Base-by-base conservation (phyloP, 1,140 invertebrate species). In the Drosophila pseudoananassae region DNA sequence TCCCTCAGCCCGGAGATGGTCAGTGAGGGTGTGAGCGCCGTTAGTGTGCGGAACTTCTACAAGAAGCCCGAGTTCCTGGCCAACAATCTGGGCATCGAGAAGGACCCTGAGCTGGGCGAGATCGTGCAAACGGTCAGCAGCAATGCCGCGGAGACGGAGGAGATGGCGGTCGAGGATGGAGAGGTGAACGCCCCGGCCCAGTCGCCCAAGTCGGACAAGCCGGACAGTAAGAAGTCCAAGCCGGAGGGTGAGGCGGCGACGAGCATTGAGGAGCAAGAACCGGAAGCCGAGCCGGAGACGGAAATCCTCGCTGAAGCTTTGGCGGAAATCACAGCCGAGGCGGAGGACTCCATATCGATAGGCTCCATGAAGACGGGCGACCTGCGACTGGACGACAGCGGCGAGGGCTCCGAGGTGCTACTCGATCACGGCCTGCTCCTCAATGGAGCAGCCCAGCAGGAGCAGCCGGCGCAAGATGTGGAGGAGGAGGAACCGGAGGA, bases 21-120 rank as follows among this genome's bases (percentile, higher is more conserved):
- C 1, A 92, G 91, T 46, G 90, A 92, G 33, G 90, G 90, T 1
- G 74, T 92, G n/a, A 88, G 79, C 36, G 85, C 74, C 15, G 89
- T 91, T 4, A 91, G 91, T 43, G 91, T 92, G 2, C 83, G 90
- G 1, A 87, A 92, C 56, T 92, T 92, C 38, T 92, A 92, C 47
- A 90, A 91, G 49, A 91, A 91, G 51, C 90, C 91, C 1, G 87
- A 92, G 49, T 92, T 92, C n/a, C 58, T 92, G 8, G 91, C 90
- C 53, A 92, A 92, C 70, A 92, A 92, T 71, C 55, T 91, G 54
- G 91, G 91, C 25, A 92, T 92, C 27, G 91, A 92, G 49, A 77
- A 92, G 53, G 91, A 92, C 65, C 91, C 91, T 1, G 91, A 92
- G 58, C 55, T 92, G 12, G 90, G 91, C 10, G 91, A 92, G 50